Conservation (phyloP, 37 sponge, comb jelly and placozoan genomes). For the Aphrocallistes beatrix region DNA sequence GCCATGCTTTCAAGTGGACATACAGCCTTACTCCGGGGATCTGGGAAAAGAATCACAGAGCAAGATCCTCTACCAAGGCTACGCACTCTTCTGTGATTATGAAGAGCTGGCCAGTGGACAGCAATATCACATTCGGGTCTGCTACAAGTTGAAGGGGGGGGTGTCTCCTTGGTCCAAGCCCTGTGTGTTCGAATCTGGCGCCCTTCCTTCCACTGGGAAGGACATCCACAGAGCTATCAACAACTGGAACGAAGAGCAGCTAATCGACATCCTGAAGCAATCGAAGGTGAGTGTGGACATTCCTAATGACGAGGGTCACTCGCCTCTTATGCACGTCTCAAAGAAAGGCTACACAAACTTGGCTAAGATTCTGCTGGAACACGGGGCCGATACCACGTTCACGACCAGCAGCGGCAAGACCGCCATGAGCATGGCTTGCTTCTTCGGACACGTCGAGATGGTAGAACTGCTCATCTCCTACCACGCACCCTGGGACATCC, state of each 20-base stretch:
- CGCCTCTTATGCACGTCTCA: background rate
- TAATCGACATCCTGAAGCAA: background rate
- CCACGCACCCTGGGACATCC: conserved; percentile 1
- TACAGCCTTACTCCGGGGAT: background rate
- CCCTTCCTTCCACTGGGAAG: background rate
- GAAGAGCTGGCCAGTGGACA: background rate
- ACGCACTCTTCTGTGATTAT: background rate
- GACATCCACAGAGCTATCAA: background rate
- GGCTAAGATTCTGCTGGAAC: background rate
- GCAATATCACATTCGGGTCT: background rate
- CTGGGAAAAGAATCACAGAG: background rate
- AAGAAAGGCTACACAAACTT: background rate
- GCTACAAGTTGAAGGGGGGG: conserved; percentile 8
- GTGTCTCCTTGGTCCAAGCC: background rate
- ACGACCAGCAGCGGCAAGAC: conserved; percentile 8
- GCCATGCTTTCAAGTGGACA: background rate
- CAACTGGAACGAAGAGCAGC: conserved; percentile 2
- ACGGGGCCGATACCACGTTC: background rate
- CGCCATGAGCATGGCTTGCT: background rate
- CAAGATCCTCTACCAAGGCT: background rate
- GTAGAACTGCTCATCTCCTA: background rate
- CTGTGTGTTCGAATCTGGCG: background rate
- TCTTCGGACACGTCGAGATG: conserved; percentile 6
- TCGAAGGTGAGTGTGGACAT: background rate
- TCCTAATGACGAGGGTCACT: background rate